phyloP scores from a whole-genome alignment of 2,113 vertebrate species.

The Indicator indicator region DNA sequence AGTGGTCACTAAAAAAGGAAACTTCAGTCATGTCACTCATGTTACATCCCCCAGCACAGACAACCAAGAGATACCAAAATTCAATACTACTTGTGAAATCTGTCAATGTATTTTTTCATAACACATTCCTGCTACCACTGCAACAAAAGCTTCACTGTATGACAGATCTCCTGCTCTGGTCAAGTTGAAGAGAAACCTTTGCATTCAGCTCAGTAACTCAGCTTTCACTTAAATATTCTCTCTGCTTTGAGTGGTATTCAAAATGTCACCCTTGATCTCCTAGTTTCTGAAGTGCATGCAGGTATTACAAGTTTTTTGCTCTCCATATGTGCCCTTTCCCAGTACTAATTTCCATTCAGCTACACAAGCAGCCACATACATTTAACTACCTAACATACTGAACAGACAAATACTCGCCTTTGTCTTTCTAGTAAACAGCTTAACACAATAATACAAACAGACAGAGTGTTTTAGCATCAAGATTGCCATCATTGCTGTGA shows the following conservation, averaged over 20 bases:
- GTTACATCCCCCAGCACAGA: fast-evolving
- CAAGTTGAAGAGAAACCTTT: not conserved
- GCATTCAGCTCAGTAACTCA: not conserved
- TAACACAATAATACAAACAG: not conserved
- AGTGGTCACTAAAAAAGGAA: not conserved
- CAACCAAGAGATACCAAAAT: not conserved
- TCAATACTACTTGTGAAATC: not conserved
- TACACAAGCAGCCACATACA: fast-evolving
- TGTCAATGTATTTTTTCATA: not conserved
- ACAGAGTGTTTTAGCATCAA: not conserved
- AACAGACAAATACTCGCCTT: not conserved
- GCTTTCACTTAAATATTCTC: not conserved
- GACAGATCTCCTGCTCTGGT: not conserved
- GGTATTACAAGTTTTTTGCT: not conserved
- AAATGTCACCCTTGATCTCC: not conserved
- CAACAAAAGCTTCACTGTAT: not conserved
- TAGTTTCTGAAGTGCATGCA: not conserved
- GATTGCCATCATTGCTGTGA: fast-evolving
- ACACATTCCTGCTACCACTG: not conserved
- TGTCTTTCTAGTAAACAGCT: not conserved
- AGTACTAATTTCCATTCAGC: not conserved
- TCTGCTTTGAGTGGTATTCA: not conserved
- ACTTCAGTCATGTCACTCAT: not conserved
- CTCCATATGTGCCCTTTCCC: not conserved
- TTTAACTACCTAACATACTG: not conserved